These are phyloP conservation scores for Sycobia sp. DNA, from an alignment of 1,140 invertebrate species.

Conservation along the genomic window DNA sequence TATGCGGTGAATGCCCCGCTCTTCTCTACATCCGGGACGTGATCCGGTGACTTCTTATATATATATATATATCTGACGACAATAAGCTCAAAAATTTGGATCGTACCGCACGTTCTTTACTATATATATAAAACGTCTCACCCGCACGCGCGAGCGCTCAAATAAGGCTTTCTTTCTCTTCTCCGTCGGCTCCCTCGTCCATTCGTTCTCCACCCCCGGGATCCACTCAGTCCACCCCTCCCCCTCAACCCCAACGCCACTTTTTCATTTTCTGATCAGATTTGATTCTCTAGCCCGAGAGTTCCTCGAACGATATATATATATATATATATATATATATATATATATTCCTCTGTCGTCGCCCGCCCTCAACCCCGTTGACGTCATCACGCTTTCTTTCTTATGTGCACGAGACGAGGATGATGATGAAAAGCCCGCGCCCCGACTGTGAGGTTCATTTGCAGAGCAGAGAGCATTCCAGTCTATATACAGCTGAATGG, in stretches of 20 bases:
- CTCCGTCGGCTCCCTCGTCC: neutral
- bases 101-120: constrained; percentile 21
- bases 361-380: too few species aligned
- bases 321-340: too few species aligned
- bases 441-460: constrained; percentile 25
- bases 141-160: neutral
- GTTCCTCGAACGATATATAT: constrained; percentile 24
- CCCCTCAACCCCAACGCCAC: neutral
- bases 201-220: neutral
- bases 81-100: constrained; percentile 34
- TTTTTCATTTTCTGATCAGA: constrained; percentile 28
- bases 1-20: too few species aligned
- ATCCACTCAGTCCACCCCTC: neutral
- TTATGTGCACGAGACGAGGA: too few species aligned
- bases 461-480: constrained; percentile 38
- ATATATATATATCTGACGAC: too few species aligned
- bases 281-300: constrained; percentile 17
- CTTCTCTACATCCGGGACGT: constrained; percentile 18
- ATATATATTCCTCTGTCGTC: too few species aligned
- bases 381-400: too few species aligned
- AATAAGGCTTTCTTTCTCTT: neutral
- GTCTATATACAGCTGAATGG: constrained; percentile 34
- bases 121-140: too few species aligned
- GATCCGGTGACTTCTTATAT: constrained; percentile 36
- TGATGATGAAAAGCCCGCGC: constrained; percentile 15